Evolutionary conservation across 2,888 invertebrate species (phyloP).

Genomic region (Macrostomum cliftonense): DNA sequence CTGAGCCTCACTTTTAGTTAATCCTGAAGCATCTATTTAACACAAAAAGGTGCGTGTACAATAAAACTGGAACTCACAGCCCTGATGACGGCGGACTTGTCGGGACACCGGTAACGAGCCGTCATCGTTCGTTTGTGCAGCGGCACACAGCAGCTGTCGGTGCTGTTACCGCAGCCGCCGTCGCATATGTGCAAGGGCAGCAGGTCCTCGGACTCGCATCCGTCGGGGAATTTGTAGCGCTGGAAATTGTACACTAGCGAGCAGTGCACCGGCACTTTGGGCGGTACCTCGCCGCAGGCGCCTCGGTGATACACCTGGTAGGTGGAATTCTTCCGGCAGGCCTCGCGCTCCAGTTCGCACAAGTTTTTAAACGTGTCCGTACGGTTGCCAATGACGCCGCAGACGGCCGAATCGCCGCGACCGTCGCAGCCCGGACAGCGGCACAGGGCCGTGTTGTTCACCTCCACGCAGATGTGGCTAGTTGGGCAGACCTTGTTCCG

Average conservation of each 20-base stretch:
- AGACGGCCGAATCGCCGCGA: neutral
- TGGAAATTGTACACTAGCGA: constrained; percentile 5
- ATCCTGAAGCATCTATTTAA: too few relatives aligned
- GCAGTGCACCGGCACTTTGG: constrained; percentile 4
- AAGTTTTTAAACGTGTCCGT: constrained; percentile 2
- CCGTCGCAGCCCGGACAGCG: neutral
- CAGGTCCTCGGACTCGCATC: constrained; percentile 1
- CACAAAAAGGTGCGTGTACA: too few relatives aligned
- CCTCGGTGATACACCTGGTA: neutral
- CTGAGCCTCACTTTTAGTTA: too few relatives aligned
- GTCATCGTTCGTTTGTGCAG: neutral
- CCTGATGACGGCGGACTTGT: neutral
- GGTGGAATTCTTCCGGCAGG: neutral
- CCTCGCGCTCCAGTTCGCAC: constrained; percentile 2
- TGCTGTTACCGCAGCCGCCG: constrained; percentile 6
- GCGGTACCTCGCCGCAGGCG: constrained; percentile 2
- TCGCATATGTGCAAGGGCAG: constrained; percentile 2
- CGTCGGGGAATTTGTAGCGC: neutral
- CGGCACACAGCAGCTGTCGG: constrained; percentile 8
- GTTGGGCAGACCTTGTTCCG: too few relatives aligned
- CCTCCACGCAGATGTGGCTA: too few relatives aligned
- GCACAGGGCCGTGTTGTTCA: too few relatives aligned
- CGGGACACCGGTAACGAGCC: constrained; percentile 1
- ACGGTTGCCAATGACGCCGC: neutral
- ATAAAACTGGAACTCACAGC: neutral